Evolutionary conservation across 2,888 invertebrate genomes (phyloP), one percentile per base, ranked within the genome.

Genomic region (Xylophagus ater): DNA sequence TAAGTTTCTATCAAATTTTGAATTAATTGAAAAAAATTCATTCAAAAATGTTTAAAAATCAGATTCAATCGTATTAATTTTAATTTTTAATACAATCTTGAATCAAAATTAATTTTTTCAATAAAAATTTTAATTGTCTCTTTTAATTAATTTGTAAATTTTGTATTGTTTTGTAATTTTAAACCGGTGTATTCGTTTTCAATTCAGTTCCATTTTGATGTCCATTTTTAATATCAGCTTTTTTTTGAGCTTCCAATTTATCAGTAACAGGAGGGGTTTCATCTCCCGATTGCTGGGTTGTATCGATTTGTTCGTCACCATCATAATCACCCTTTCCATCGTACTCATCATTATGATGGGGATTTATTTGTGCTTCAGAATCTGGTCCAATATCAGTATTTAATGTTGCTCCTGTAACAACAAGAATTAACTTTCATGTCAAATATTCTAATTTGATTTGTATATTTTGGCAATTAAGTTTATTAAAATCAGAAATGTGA

Each of bases 361-460:
- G 75, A 45, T 74, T 74, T 51, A 75, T 75, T 42, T 74, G 74
- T 49, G 75, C 75, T 47, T 67, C 73, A 34, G 73, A 72, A 55
- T 74, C 74, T 34, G 74, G 74, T 49, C 65, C 56, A 51, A 74
- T 68, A 57, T 75, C 74, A 46, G 72, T 72, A 58, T 72, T 71
- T 51, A 71, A 68, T 37, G 71, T 71, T 50, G 72, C 71, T 58
- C 74, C 75, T 75, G 73, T 59, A 70, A 68, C 68, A 62, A 48
- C 47, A 62, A 64, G 62, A 63, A 64, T 63, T 63, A 62, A 60
- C 40, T 40, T 40, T 40, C 33, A 26, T 33, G 32, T 24, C 17
- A 21, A 34, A 34, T 15, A 25, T n/a, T 30, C 17, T 15, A 17
- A 12, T n/a, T n/a, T n/a, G n/a, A n/a, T n/a, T n/a, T n/a, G n/a